Conservation (phyloP, 2,797 vertebrate species). For the Pampus argenteus region DNA sequence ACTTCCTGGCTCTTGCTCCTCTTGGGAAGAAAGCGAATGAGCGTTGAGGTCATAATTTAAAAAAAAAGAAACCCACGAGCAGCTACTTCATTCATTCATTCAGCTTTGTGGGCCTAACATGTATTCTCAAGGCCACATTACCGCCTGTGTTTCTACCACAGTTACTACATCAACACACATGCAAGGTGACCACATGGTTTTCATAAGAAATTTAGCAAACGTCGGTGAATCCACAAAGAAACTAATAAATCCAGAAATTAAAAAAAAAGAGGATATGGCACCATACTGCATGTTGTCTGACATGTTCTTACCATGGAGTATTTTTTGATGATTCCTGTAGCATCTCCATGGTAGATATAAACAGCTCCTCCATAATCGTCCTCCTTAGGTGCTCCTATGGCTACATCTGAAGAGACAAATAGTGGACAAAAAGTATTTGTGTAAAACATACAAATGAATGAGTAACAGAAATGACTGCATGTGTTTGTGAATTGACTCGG, state of each 20-base stretch:
- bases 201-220: conserved; percentile 4
- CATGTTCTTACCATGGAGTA: conserved; percentile 92
- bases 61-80: conserved; percentile 17
- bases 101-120: conserved; percentile 12
- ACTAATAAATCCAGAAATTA: neutral
- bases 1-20: no score
- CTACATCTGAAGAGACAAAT: conserved; percentile 87
- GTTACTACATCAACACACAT: conserved; percentile 10
- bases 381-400: conserved; percentile 95
- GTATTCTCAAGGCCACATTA: conserved; percentile 16
- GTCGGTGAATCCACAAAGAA: neutral
- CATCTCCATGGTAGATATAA: conserved; percentile 95
- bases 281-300: neutral
- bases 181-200: conserved; percentile 31
- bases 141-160: conserved; percentile 42
- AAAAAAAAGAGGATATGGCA: neutral
- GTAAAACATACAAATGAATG: conserved; percentile 10
- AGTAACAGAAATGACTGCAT: conserved; percentile 1
- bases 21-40: no score
- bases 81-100: conserved; percentile 8
- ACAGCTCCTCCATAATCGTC: conserved; percentile 93
- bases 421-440: conserved; percentile 29
- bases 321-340: conserved; percentile 87
- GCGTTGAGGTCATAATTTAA: neutral
- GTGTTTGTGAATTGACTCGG: conserved; percentile 43